Conservation (phyloP, 2,797 vertebrate genomes). For the Malurus leucopterus region DNA sequence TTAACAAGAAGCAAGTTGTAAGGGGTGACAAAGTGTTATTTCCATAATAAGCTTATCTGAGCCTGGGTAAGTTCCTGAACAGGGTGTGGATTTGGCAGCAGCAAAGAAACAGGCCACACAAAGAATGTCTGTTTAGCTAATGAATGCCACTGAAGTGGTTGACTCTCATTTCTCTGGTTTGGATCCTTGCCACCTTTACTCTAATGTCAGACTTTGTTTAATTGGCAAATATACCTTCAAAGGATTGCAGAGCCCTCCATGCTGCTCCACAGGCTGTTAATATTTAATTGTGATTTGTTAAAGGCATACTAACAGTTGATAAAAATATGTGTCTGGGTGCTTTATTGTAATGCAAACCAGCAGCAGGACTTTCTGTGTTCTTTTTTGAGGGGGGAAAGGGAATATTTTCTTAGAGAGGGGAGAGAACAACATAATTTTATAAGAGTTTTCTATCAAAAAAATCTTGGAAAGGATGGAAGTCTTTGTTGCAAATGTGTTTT, state of each 20-base stretch:
- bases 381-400: not conserved
- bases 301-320: constrained; percentile 71
- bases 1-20: constrained; percentile 78
- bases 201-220: constrained; percentile 78
- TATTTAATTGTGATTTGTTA: constrained; percentile 77
- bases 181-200: constrained; percentile 78
- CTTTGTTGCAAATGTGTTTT: not conserved
- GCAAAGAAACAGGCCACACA: constrained; percentile 76
- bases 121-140: constrained; percentile 80
- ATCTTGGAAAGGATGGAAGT: not conserved
- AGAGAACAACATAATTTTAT: not conserved
- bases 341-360: constrained; percentile 66
- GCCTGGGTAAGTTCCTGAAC: constrained; percentile 70
- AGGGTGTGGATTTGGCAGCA: constrained; percentile 79
- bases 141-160: constrained; percentile 77
- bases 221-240: constrained; percentile 80
- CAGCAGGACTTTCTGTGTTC: constrained; percentile 31
- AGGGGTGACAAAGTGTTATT: constrained; percentile 79
- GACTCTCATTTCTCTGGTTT: constrained; percentile 80
- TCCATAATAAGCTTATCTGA: constrained; percentile 82
- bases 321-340: constrained; percentile 59
- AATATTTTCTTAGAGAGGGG: not conserved
- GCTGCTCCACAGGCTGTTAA: constrained; percentile 70
- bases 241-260: constrained; percentile 65
- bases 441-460: not conserved